Conservation (phyloP, 2,888 invertebrate species). For the Sminthurinus aureus region DNA sequence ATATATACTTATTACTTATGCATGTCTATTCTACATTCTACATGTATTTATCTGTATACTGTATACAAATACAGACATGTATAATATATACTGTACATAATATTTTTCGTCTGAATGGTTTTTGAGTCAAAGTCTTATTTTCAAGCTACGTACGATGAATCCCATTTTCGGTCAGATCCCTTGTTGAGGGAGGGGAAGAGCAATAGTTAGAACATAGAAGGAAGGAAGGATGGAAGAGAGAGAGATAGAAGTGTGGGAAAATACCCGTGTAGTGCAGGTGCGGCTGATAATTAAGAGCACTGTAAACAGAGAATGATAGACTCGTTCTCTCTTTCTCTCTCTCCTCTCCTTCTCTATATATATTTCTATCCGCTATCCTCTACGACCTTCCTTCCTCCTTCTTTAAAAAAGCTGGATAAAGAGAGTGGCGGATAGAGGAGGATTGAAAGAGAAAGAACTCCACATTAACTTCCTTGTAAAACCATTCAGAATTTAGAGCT, state of each 20-base stretch:
- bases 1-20: too few relatives aligned
- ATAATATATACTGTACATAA: not conserved
- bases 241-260: constrained; percentile 60
- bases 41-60: not conserved
- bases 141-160: constrained; percentile 40
- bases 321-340: constrained; percentile 46
- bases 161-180: constrained; percentile 44
- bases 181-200: constrained; percentile 48
- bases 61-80: not conserved
- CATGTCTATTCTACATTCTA: too few relatives aligned
- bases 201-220: constrained; percentile 34
- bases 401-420: constrained; percentile 44
- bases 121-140: constrained; percentile 35
- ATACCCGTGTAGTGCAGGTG: constrained; percentile 60
- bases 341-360: too few relatives aligned
- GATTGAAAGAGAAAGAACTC: constrained; percentile 27
- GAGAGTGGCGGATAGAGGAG: not conserved
- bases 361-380: not conserved
- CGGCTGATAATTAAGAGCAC: constrained; percentile 60
- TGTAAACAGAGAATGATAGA: constrained; percentile 59
- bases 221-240: constrained; percentile 55
- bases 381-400: constrained; percentile 39
- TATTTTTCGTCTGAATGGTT: constrained; percentile 5
- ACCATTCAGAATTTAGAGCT: not conserved
- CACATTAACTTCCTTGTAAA: constrained; percentile 30